Evolutionary conservation across 2,113 vertebrate species (phyloP).

Genomic region (Phodopus roborovskii): DNA sequence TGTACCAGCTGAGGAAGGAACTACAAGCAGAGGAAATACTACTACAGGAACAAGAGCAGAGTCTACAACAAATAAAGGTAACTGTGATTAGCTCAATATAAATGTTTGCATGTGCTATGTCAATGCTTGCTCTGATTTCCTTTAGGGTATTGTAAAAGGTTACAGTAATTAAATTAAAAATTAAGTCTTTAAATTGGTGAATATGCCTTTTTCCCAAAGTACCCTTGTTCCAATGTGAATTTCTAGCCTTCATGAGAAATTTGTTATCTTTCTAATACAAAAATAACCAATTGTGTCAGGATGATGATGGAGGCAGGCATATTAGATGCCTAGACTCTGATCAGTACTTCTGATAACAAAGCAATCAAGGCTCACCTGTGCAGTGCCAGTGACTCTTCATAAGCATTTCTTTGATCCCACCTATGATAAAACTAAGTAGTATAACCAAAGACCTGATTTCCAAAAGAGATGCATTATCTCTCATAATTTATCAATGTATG

Average conservation of each 20-base stretch:
- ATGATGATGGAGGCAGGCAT: not conserved
- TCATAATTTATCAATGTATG: too few species aligned
- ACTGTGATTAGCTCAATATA: not conserved
- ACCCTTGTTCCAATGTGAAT: not conserved
- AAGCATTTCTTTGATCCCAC: not conserved
- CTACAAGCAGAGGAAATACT: not conserved
- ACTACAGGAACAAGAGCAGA: not conserved
- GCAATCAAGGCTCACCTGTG: not conserved
- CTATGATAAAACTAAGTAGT: not conserved
- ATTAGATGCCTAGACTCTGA: not conserved
- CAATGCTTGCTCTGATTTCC: rapidly evolving
- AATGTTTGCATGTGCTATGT: rapidly evolving
- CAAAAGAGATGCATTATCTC: too few species aligned
- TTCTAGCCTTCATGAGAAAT: not conserved
- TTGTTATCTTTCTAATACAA: not conserved
- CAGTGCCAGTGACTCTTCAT: not conserved
- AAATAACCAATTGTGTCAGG: not conserved
- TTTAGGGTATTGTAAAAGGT: not conserved
- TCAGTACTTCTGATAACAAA: not conserved
- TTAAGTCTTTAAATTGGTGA: not conserved
- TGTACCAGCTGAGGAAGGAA: not conserved
- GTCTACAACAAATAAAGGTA: not conserved
- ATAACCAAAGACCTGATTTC: not conserved
- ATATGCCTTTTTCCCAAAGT: not conserved
- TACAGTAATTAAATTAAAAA: not conserved